Evolutionary conservation across 2,113 vertebrate species (phyloP), one percentile per base, ranked within the genome.

Genomic region (Dryoscopus gambensis): DNA sequence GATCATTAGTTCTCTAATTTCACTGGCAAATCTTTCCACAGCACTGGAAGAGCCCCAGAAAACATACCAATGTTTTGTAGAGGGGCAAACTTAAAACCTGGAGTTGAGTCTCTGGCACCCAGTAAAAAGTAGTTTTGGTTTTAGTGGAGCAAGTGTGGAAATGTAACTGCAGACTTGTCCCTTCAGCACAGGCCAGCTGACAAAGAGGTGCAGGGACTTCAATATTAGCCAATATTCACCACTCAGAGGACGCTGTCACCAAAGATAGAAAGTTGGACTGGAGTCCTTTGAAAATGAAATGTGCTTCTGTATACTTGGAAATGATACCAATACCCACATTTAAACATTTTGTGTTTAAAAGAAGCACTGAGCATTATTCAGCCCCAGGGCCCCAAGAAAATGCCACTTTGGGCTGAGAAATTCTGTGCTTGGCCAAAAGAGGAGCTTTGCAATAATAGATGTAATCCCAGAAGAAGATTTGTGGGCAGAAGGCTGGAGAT

Each of bases 1-100:
- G 71, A 68, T 93, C 93, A 67, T 94, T 93, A 76, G 80, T 87
- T 81, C 83, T 97, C 84, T 89, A n/a, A 42, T 84, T 94, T 87
- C 59, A 67, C 85, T 97, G 95, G 75, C 73, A 95, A 59, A 89
- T 95, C 77, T 85, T 88, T 71, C 67, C n/a, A 62, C 33, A 80
- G 70, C 59, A 17, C 49, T 92, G 95, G 84, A 94, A 93, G 21
- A 83, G 63, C 33, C 82, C 27, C 70, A 75, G 74, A 87, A 97
- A 92, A 33, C 70, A 39, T 39, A 40, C 21, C 8, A 3, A 25
- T 76, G 10, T 95, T 88, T 91, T 81, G 40, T 83, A 64, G 59
- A 71, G 47, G 52, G 14, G 7, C 59, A 42, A 91, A 82, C 89
- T 91, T 88, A 79, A 92, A 93, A 82, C 40, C 42, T 69, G 42